phyloP scores from a whole-genome alignment of 2,888 invertebrate genomes.

The Sphinx pinastri region DNA sequence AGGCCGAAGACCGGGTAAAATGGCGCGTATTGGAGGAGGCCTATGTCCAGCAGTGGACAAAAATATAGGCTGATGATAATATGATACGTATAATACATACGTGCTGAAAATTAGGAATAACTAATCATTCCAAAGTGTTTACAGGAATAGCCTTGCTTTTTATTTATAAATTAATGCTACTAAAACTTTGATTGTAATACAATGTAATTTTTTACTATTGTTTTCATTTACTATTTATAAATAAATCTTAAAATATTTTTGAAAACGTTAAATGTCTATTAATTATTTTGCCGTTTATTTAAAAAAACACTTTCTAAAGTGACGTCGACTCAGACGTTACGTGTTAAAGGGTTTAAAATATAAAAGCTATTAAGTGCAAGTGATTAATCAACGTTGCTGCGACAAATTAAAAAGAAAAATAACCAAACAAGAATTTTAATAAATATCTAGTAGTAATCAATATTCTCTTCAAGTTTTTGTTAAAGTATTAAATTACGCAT shows the following conservation, averaged over 20 bases:
- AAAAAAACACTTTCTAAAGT: background rate
- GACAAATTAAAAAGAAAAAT: slow-evolving; percentile 25
- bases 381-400: slow-evolving; percentile 27
- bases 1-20: too few relatives aligned
- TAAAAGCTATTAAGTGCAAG: slow-evolving; percentile 37
- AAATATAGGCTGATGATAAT: too few relatives aligned
- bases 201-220: too few relatives aligned
- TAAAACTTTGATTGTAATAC: too few relatives aligned
- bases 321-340: slow-evolving; percentile 7
- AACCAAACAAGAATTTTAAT: slow-evolving; percentile 65
- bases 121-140: too few relatives aligned
- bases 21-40: too few relatives aligned
- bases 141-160: too few relatives aligned
- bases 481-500: too few relatives aligned
- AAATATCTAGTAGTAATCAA: slow-evolving; percentile 65
- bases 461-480: slow-evolving; percentile 52
- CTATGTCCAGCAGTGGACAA: too few relatives aligned
- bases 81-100: too few relatives aligned
- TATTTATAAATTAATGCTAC: too few relatives aligned
- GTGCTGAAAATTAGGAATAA: too few relatives aligned
- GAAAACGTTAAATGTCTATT: background rate
- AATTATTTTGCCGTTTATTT: background rate
- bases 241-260: background rate
- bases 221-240: background rate
- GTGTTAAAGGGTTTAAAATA: slow-evolving; percentile 38